Evolutionary conservation across 2,797 vertebrate species (phyloP).

Genomic region (Avahi laniger): DNA sequence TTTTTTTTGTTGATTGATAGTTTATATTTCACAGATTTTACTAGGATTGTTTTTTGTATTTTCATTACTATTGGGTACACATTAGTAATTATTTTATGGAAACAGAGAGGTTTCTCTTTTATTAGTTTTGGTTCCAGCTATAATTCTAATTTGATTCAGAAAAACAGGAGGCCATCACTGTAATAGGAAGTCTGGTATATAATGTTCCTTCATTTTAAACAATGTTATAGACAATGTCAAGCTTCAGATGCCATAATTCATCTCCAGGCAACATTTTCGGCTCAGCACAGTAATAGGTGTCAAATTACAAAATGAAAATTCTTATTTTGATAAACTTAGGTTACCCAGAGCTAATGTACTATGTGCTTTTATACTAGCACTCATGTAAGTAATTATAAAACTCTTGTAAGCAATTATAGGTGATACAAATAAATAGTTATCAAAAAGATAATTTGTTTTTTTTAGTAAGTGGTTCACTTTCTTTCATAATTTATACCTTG

Average conservation of each 20-base stretch:
- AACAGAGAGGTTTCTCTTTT: not conserved
- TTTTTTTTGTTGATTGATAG: conserved; percentile 59
- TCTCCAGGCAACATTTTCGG: not conserved
- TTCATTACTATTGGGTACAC: conserved; percentile 34
- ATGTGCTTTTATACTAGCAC: not conserved
- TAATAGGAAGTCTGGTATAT: conserved; percentile 28
- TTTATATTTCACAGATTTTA: conserved; percentile 39
- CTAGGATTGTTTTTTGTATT: not conserved
- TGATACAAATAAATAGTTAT: not conserved
- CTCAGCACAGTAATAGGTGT: not conserved
- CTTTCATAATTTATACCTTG: not conserved
- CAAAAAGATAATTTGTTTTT: not conserved
- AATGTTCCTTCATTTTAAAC: conserved; percentile 26
- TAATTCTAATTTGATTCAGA: conserved; percentile 49
- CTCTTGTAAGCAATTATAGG: not conserved
- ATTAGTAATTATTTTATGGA: not conserved
- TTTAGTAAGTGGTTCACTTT: not conserved
- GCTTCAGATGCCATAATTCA: not conserved
- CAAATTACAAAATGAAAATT: conserved; percentile 15
- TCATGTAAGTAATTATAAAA: not conserved
- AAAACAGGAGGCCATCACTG: not conserved
- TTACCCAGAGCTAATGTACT: not conserved
- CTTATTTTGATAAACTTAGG: not conserved
- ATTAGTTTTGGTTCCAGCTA: conserved; percentile 6
- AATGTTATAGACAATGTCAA: not conserved